These are phyloP conservation scores for Rhodeus uyekii DNA, from an alignment of 2,797 vertebrate species.

Conservation along the genomic window DNA sequence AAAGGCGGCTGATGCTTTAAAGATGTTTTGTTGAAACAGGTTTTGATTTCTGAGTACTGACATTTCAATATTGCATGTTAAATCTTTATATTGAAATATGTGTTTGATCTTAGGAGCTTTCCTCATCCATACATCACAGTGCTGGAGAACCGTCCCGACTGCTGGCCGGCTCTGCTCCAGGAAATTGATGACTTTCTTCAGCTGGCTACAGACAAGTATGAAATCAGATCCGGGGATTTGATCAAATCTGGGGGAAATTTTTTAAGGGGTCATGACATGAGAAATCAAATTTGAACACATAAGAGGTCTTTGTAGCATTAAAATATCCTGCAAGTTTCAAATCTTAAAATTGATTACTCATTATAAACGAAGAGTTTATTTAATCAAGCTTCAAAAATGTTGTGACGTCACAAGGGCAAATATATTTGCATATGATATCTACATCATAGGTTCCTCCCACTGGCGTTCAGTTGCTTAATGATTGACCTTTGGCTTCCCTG, in stretches of 20 bases:
- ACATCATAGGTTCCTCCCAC: background rate
- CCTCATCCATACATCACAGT: slow-evolving; percentile 90
- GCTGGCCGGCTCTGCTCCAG: slow-evolving; percentile 88
- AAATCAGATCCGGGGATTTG: background rate
- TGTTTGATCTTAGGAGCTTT: slow-evolving; percentile 75
- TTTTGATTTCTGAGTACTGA: background rate
- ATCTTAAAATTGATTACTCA: background rate
- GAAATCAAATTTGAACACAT: background rate
- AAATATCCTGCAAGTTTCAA: background rate
- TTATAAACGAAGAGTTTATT: background rate
- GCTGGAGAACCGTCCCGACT: slow-evolving; percentile 89
- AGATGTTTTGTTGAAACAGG: too few species aligned
- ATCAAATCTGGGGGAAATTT: background rate
- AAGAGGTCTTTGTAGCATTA: background rate
- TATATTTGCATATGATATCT: background rate
- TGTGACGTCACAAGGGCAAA: background rate
- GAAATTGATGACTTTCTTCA: slow-evolving; percentile 83
- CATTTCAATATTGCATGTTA: background rate
- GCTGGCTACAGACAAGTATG: slow-evolving; percentile 84
- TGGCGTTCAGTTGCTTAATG: background rate
- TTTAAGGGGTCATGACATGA: background rate
- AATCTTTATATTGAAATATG: background rate
- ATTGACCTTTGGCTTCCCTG: too few species aligned
- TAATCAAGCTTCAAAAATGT: background rate
- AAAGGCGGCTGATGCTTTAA: background rate